Evolutionary conservation across 2,888 invertebrate species (phyloP).

Genomic region (Congeria kusceri): DNA sequence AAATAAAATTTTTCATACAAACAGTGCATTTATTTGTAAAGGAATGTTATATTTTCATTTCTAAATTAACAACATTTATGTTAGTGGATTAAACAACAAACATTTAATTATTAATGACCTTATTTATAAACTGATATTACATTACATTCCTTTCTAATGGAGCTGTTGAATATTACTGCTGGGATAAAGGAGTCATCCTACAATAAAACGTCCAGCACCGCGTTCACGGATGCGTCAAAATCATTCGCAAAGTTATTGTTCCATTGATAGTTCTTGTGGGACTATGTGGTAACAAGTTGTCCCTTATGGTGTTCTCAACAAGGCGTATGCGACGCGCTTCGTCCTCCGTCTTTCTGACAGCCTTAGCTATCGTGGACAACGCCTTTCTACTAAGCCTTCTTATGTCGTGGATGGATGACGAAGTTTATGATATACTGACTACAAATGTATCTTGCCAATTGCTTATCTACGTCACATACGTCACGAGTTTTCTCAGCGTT

Average conservation of each 20-base stretch:
- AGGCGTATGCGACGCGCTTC: constrained; percentile 91
- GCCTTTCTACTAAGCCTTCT: background rate
- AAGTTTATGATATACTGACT: constrained; percentile 57
- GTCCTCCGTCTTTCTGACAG: constrained; percentile 92
- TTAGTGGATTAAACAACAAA: too few species aligned
- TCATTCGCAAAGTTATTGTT: constrained; percentile 82
- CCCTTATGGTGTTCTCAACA: constrained; percentile 90
- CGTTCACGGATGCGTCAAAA: too few species aligned
- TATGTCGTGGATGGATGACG: constrained; percentile 58
- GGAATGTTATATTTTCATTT: too few species aligned
- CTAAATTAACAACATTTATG: too few species aligned
- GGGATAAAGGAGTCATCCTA: too few species aligned
- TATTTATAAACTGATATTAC: too few species aligned
- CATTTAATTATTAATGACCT: too few species aligned
- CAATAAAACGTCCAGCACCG: too few species aligned
- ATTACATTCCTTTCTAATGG: too few species aligned
- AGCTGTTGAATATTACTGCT: too few species aligned
- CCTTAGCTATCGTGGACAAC: constrained; percentile 88
- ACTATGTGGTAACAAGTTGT: constrained; percentile 90
- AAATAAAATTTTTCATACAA: too few species aligned
- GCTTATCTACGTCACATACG: constrained; percentile 85
- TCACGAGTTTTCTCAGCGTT: constrained; percentile 91
- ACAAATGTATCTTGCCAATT: constrained; percentile 87
- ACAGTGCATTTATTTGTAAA: too few species aligned
- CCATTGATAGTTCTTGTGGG: constrained; percentile 85